Evolutionary conservation across 2,888 invertebrate genomes (phyloP).

Genomic region (Gastrophysa polygoni): DNA sequence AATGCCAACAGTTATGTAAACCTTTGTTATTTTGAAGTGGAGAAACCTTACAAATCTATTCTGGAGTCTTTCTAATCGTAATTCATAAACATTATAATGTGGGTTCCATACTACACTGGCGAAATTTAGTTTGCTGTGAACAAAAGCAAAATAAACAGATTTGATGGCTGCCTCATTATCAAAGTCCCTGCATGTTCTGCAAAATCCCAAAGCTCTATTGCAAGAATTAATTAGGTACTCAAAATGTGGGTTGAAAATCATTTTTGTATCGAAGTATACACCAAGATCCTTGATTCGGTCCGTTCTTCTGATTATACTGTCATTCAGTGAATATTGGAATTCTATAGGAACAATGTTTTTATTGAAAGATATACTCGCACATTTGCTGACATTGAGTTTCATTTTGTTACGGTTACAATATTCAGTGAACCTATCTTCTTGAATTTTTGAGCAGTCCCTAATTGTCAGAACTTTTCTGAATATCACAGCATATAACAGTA

Average conservation of each 20-base stretch:
- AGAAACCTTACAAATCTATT: conserved; percentile 8
- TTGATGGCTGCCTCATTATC: background rate
- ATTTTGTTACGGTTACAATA: too few species aligned
- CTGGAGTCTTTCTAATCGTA: conserved; percentile 1
- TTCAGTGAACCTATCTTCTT: too few species aligned
- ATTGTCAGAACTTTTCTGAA: too few species aligned
- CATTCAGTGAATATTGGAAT: background rate
- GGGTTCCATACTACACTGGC: background rate
- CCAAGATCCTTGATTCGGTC: conserved; percentile 1
- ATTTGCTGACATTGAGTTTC: too few species aligned
- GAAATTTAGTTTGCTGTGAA: conserved; percentile 1
- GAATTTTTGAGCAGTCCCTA: too few species aligned
- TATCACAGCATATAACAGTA: too few species aligned
- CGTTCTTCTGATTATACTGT: background rate
- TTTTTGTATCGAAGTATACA: background rate
- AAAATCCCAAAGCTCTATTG: conserved; percentile 1
- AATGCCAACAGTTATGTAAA: background rate
- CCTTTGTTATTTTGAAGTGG: conserved; percentile 1
- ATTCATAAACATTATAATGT: background rate
- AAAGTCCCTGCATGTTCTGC: conserved; percentile 2
- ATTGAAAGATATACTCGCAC: too few species aligned
- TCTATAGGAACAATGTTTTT: background rate
- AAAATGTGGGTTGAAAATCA: background rate
- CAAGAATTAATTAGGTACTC: background rate
- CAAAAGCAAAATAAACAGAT: conserved; percentile 8